These are phyloP conservation scores for Laterallus jamaicensis DNA, from an alignment of 2,113 vertebrate species.

Conservation along the genomic window DNA sequence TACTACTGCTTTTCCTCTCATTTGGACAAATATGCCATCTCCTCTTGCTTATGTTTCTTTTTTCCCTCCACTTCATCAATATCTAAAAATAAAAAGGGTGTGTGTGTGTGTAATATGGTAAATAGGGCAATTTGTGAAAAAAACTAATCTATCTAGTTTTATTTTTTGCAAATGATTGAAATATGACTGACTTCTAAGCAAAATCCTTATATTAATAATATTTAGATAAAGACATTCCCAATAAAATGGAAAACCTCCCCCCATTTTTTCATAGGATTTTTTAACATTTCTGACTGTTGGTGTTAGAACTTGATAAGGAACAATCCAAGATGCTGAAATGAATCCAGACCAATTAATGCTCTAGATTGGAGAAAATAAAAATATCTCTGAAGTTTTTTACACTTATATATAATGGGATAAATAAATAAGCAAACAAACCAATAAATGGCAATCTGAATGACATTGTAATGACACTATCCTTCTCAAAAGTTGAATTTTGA, in stretches of 20 bases:
- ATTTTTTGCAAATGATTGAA: not conserved
- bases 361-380: not conserved
- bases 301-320: not conserved
- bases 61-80: accelerated
- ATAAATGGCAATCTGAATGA: not conserved
- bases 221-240: not conserved
- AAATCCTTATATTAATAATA: not conserved
- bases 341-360: not conserved
- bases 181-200: not conserved
- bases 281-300: not conserved
- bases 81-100: not conserved
- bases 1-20: not conserved
- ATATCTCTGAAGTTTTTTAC: not conserved
- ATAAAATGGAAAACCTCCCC: not conserved
- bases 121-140: not conserved
- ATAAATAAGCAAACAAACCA: not conserved
- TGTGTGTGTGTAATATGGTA: not conserved
- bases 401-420: not conserved
- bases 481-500: not conserved
- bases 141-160: not conserved
- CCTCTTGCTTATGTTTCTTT: not conserved
- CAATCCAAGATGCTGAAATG: not conserved
- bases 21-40: not conserved
- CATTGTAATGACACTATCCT: not conserved
- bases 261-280: not conserved